Conservation (phyloP, 2,113 vertebrate species). For the Lampris megalopsis region DNA sequence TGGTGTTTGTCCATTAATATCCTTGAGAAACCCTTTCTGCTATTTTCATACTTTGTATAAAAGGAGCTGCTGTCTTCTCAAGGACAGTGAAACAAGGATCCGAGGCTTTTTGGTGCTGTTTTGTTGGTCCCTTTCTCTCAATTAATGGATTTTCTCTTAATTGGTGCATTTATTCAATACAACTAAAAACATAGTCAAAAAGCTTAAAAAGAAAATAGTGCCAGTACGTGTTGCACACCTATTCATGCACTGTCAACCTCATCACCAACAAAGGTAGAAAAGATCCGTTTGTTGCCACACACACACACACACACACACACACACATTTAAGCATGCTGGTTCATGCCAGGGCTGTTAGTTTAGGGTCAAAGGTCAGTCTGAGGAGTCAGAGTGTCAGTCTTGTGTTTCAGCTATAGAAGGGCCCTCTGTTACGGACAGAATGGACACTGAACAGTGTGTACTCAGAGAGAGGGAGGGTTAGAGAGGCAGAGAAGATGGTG, state of each 20-base stretch:
- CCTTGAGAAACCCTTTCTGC: too few species aligned
- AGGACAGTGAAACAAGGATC: too few species aligned
- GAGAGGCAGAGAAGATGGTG: slow-evolving; percentile 30
- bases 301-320: slow-evolving; percentile 11
- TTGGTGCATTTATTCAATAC: too few species aligned
- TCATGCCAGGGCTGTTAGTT: slow-evolving; percentile 58
- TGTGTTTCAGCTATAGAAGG: slow-evolving; percentile 69
- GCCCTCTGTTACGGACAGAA: slow-evolving; percentile 63
- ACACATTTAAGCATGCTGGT: slow-evolving; percentile 49
- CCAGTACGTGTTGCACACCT: neutral
- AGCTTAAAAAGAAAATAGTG: neutral
- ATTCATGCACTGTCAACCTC: neutral
- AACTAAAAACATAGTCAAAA: neutral
- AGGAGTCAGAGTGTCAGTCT: slow-evolving; percentile 64
- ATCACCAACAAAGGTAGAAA: slow-evolving; percentile 23
- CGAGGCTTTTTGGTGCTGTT: too few species aligned
- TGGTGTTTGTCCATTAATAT: too few species aligned
- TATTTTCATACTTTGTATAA: too few species aligned
- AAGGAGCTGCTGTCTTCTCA: too few species aligned
- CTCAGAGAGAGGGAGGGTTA: slow-evolving; percentile 10
- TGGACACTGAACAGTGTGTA: slow-evolving; percentile 48
- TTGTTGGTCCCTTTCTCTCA: too few species aligned
- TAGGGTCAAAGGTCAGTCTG: slow-evolving; percentile 58
- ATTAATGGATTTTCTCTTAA: too few species aligned
- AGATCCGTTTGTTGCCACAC: slow-evolving; percentile 9